Conservation (phyloP, 2,113 vertebrate species). For the Pogonocichla stellata region DNA sequence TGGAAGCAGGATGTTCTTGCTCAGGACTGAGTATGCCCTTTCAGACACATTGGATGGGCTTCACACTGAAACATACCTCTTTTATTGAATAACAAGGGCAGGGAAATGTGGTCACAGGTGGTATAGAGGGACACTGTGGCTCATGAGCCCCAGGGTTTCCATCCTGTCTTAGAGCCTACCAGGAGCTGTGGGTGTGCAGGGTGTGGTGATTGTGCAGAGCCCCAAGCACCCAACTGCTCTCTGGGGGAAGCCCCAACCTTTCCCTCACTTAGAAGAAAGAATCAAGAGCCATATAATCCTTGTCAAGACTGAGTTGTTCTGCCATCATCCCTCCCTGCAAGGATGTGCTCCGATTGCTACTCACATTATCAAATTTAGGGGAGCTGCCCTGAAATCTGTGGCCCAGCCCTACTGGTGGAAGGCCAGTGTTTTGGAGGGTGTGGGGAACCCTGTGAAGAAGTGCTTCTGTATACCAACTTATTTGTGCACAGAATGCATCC, state of each 20-base stretch:
- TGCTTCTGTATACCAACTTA: neutral
- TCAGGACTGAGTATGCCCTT: slow-evolving; percentile 50
- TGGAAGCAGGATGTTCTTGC: slow-evolving; percentile 48
- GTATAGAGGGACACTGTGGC: neutral
- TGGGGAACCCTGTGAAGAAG: neutral
- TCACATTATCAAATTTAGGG: neutral
- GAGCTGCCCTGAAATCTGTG: neutral
- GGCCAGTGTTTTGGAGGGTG: neutral
- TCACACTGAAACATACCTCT: slow-evolving; percentile 62
- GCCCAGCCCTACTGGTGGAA: neutral
- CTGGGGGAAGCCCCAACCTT: neutral
- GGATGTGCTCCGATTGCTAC: neutral
- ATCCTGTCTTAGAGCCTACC: neutral
- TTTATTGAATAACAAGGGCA: slow-evolving; percentile 35
- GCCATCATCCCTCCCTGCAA: neutral
- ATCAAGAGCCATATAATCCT: slow-evolving; percentile 26
- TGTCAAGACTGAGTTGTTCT: neutral
- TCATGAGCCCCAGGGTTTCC: neutral
- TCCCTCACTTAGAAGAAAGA: neutral
- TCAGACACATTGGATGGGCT: slow-evolving; percentile 2
- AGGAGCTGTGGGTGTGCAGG: neutral
- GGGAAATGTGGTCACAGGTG: slow-evolving; percentile 1
- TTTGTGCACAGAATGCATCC: neutral
- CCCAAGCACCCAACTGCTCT: neutral
- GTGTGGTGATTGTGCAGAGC: neutral